Conservation (phyloP, 1,140 invertebrate genomes). For the Asbolus verrucosus region DNA sequence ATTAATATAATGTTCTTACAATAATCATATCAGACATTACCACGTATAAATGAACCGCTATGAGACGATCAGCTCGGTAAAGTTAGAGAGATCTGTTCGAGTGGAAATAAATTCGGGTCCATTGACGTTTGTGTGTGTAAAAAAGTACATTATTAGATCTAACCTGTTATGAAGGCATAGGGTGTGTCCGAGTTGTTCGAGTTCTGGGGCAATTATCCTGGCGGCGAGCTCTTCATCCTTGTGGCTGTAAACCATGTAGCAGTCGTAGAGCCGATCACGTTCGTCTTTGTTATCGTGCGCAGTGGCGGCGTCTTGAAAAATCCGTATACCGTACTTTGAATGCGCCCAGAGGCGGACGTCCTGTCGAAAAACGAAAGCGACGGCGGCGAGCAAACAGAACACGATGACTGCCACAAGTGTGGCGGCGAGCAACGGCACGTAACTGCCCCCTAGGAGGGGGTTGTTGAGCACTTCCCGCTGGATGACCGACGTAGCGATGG, state of each 20-base stretch:
- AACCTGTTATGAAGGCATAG: conserved; percentile 73
- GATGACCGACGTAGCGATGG: conserved; percentile 72
- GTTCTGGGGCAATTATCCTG: conserved; percentile 79
- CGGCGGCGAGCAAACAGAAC: conserved; percentile 75
- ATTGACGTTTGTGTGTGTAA: too few relatives aligned
- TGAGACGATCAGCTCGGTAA: too few relatives aligned
- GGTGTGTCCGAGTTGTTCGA: conserved; percentile 81
- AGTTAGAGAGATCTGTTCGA: too few relatives aligned
- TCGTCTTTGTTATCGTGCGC: conserved; percentile 70
- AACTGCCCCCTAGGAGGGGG: conserved; percentile 70
- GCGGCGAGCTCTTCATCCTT: conserved; percentile 86
- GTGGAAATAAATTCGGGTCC: background rate
- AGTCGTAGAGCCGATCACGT: conserved; percentile 84
- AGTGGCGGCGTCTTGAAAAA: conserved; percentile 73
- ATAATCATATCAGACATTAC: too few relatives aligned
- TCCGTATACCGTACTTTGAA: conserved; percentile 77
- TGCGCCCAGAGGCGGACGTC: conserved; percentile 81
- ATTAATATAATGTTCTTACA: too few relatives aligned
- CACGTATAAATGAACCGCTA: too few relatives aligned
- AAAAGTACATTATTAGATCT: background rate
- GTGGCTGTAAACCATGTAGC: conserved; percentile 88
- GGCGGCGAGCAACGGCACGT: conserved; percentile 78
- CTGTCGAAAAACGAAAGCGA: conserved; percentile 82
- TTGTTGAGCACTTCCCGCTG: conserved; percentile 71
- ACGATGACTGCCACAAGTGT: conserved; percentile 79